Evolutionary conservation across 1,140 invertebrate species (phyloP).

Genomic region (Ridgeia piscesae): DNA sequence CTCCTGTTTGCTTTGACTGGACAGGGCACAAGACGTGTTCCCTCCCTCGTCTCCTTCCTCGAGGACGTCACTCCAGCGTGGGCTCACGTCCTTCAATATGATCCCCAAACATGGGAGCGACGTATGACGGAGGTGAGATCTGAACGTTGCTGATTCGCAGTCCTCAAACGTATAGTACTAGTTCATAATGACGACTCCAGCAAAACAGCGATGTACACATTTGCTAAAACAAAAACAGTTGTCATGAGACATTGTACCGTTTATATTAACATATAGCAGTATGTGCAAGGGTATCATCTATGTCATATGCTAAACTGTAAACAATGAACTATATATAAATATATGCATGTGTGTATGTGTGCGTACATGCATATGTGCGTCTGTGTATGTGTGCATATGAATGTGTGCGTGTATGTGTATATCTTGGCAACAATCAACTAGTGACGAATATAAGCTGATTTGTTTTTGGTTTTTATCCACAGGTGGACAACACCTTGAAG

Average conservation of each 20-base stretch:
- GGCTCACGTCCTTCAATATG: neutral
- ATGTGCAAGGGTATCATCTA: neutral
- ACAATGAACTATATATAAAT: neutral
- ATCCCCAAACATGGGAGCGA: neutral
- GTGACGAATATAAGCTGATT: neutral
- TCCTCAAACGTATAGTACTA: neutral
- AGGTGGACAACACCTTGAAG: neutral
- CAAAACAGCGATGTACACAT: too few species aligned
- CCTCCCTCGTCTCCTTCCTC: neutral
- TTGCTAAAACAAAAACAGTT: too few species aligned
- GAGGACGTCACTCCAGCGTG: neutral
- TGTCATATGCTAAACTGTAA: neutral
- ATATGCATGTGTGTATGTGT: too few species aligned
- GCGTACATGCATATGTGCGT: too few species aligned
- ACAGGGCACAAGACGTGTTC: neutral
- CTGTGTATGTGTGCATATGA: too few species aligned
- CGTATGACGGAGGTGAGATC: neutral
- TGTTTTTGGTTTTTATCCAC: neutral
- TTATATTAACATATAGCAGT: neutral
- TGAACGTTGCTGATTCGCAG: neutral
- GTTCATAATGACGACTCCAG: too few species aligned
- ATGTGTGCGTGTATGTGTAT: too few species aligned
- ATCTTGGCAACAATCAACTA: neutral
- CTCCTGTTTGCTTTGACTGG: neutral
- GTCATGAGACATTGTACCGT: too few species aligned